Conservation (phyloP, 2,797 vertebrate species). For the Sebastes jordani region DNA sequence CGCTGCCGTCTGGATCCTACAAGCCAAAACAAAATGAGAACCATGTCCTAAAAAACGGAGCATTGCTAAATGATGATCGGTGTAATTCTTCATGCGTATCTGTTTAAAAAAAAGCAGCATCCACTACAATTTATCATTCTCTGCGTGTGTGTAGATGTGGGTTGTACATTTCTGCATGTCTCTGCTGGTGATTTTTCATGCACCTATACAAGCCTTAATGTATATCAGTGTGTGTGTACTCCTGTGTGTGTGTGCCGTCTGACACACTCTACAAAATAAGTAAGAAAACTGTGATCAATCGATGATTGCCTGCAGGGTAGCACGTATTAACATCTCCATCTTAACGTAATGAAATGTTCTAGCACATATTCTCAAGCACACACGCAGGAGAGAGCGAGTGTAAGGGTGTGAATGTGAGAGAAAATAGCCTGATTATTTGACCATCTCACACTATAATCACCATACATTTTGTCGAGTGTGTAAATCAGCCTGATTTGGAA, state of each 20-base stretch:
- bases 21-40: constrained; percentile 44
- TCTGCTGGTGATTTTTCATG: constrained; percentile 36
- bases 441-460: constrained; percentile 47
- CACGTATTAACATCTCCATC: constrained; percentile 63
- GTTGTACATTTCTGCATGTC: constrained; percentile 25
- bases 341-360: constrained; percentile 46
- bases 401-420: constrained; percentile 10
- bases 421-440: constrained; percentile 49
- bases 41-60: constrained; percentile 10
- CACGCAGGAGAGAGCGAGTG: neutral
- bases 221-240: neutral
- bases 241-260: neutral
- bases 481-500: constrained; percentile 32
- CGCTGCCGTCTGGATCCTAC: constrained; percentile 12
- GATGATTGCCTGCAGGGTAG: constrained; percentile 33
- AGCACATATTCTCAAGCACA: neutral
- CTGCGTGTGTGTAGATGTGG: constrained; percentile 1
- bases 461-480: constrained; percentile 23
- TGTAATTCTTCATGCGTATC: constrained; percentile 36
- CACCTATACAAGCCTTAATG: constrained; percentile 14
- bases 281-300: constrained; percentile 59
- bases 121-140: constrained; percentile 39
- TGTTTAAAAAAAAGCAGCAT: constrained; percentile 49
- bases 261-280: constrained; percentile 23
- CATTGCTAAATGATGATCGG: constrained; percentile 34